Percentiles rank a stretch among this genome's conserved stretches.
phyloP scores from a whole-genome alignment of 2,888 invertebrate genomes.

The Chymomyza caudatula region DNA sequence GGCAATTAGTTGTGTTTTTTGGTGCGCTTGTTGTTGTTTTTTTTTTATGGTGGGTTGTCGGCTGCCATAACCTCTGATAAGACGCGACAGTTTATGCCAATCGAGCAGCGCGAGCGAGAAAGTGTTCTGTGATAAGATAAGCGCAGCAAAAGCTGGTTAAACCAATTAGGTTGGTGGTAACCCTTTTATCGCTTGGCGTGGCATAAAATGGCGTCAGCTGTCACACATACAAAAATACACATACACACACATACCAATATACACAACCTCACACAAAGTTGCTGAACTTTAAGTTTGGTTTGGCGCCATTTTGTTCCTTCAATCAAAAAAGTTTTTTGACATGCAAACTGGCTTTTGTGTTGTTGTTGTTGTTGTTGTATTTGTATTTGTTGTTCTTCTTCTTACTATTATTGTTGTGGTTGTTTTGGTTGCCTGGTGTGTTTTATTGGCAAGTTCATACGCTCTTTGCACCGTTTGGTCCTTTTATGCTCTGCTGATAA shows the following conservation, averaged over 20 bases:
- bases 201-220: constrained; percentile 66
- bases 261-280: constrained; percentile 8
- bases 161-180: constrained; percentile 56
- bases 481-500: constrained; percentile 10
- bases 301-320: constrained; percentile 39
- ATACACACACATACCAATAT: constrained; percentile 5
- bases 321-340: constrained; percentile 60
- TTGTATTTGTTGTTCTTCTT: constrained; percentile 38
- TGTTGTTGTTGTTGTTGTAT: not conserved
- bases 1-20: constrained; percentile 56
- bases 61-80: not conserved
- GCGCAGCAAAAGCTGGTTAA: constrained; percentile 57
- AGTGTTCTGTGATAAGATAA: constrained; percentile 60
- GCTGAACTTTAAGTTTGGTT: constrained; percentile 41
- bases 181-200: constrained; percentile 45
- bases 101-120: not conserved
- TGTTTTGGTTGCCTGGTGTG: not conserved
- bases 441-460: not conserved
- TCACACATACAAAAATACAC: constrained; percentile 36
- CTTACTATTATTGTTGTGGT: constrained; percentile 21
- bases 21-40: not conserved
- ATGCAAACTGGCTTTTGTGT: constrained; percentile 44
- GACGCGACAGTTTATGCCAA: not conserved
- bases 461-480: not conserved
- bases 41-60: not conserved